Percentiles rank a stretch among this genome's conserved stretches.
These are phyloP conservation scores for Acrossocheilus wenchowensis DNA, from an alignment of 2,797 vertebrate genomes.

Conservation along the genomic window DNA sequence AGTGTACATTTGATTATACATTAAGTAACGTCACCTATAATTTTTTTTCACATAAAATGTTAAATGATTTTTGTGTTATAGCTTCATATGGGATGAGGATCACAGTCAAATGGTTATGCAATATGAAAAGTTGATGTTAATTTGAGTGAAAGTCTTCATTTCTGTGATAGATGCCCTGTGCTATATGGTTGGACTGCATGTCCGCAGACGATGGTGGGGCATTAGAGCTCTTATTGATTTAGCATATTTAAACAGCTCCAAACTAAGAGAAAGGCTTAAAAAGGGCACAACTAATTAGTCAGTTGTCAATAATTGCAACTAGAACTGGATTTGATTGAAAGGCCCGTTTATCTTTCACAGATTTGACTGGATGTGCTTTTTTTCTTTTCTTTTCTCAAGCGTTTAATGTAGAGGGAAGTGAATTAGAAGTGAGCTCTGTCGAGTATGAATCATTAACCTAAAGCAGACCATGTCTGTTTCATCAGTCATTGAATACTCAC, in stretches of 20 bases:
- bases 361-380: slow-evolving; percentile 25
- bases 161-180: slow-evolving; percentile 60
- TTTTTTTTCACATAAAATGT: slow-evolving; percentile 23
- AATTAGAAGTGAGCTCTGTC: slow-evolving; percentile 33
- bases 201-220: slow-evolving; percentile 57
- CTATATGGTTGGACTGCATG: slow-evolving; percentile 52
- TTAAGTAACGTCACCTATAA: not conserved
- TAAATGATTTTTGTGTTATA: slow-evolving; percentile 39
- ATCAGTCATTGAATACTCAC: slow-evolving; percentile 41
- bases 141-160: slow-evolving; percentile 61
- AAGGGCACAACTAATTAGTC: slow-evolving; percentile 69
- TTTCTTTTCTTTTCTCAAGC: not conserved
- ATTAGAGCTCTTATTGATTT: slow-evolving; percentile 68
- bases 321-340: slow-evolving; percentile 55
- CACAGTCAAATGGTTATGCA: slow-evolving; percentile 21
- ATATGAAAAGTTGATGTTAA: slow-evolving; percentile 46
- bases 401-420: slow-evolving; percentile 10
- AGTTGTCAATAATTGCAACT: slow-evolving; percentile 68
- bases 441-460: slow-evolving; percentile 51
- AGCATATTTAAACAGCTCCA: slow-evolving; percentile 63
- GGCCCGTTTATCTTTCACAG: slow-evolving; percentile 42
- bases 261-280: slow-evolving; percentile 64
- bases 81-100: slow-evolving; percentile 29
- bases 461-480: slow-evolving; percentile 31
- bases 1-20: not conserved